Conservation (phyloP, 2,888 invertebrate species). For the Trachelus troglodyta region DNA sequence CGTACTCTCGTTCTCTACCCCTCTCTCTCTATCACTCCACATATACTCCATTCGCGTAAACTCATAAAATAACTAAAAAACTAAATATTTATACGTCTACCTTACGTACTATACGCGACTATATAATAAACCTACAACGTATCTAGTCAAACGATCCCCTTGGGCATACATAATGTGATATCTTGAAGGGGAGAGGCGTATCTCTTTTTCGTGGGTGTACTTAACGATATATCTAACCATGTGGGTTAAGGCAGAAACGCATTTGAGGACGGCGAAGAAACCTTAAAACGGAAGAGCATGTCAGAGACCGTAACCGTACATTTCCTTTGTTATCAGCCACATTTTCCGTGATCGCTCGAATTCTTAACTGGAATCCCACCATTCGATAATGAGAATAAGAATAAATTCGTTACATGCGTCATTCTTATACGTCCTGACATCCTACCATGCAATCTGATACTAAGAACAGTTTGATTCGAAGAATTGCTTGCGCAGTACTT, state of each 20-base stretch:
- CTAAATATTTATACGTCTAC: conserved; percentile 12
- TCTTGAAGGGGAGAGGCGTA: not conserved
- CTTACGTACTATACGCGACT: not conserved
- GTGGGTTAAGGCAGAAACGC: not conserved
- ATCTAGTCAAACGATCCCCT: not conserved
- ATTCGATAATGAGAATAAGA: not conserved
- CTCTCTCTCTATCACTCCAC: not conserved
- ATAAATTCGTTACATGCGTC: not conserved
- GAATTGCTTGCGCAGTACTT: not conserved
- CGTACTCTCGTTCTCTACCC: not conserved
- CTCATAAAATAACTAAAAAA: too few species aligned
- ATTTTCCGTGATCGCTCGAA: not conserved
- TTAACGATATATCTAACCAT: not conserved
- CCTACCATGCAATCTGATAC: not conserved
- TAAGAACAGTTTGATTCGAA: not conserved
- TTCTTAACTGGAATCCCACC: not conserved
- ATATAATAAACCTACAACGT: not conserved
- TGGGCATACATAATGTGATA: not conserved
- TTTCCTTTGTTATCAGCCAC: not conserved
- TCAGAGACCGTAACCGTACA: not conserved
- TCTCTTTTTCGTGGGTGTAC: not conserved
- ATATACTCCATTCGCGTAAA: conserved; percentile 11
- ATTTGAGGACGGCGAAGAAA: not conserved
- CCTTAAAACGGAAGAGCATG: not conserved
- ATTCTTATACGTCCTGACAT: not conserved